A percentile compares a stretch with the other conserved stretches of the same genome.
Conservation (phyloP, 2,113 vertebrate genomes). For the Ailurus styani region DNA sequence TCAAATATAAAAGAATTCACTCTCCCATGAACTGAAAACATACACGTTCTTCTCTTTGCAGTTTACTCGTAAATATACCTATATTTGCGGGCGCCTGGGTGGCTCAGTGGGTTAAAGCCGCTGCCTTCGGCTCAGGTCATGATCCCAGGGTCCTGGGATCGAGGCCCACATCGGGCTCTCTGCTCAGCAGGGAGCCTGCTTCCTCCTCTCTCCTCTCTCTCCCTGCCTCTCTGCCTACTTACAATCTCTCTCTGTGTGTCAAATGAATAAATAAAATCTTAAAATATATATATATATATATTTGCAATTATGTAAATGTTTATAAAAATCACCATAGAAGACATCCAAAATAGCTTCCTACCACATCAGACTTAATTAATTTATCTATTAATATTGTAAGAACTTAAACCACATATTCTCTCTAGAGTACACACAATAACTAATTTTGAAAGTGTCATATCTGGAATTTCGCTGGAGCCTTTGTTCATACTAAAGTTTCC, state of each 20-base stretch:
- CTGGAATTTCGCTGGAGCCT: background rate
- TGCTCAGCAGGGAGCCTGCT: too few species aligned
- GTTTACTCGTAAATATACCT: background rate
- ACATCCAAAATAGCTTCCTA: conserved; percentile 17
- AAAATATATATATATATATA: too few species aligned
- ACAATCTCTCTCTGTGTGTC: too few species aligned
- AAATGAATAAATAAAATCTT: too few species aligned
- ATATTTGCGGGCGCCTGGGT: too few species aligned
- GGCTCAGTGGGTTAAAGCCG: too few species aligned
- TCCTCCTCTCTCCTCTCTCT: too few species aligned
- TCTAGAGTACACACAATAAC: background rate
- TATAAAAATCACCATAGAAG: background rate
- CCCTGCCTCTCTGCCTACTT: too few species aligned
- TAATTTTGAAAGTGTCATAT: background rate
- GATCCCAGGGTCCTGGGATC: too few species aligned
- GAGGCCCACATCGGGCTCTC: too few species aligned
- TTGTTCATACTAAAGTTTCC: background rate
- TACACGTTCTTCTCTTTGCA: background rate
- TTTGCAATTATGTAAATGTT: conserved; percentile 26
- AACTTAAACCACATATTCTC: background rate
- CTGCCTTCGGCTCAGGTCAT: too few species aligned
- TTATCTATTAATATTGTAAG: background rate
- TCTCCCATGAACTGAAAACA: background rate
- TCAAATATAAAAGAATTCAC: background rate
- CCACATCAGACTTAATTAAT: conserved; percentile 5